phyloP scores from a whole-genome alignment of 2,888 invertebrate species.

The Cordilura impudica region DNA sequence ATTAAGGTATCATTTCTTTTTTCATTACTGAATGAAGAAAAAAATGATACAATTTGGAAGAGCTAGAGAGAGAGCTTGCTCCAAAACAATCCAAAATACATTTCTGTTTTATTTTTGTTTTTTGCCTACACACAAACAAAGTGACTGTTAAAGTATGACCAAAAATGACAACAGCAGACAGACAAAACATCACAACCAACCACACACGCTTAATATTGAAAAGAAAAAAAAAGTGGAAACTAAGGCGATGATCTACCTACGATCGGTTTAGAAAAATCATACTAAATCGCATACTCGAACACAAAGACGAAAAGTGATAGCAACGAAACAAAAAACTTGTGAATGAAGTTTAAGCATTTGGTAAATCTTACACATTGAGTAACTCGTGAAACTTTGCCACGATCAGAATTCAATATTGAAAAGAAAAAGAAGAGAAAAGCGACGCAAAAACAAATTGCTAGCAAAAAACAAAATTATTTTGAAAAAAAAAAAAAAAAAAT shows the following conservation, averaged over 20 bases:
- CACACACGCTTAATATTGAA: slow-evolving; percentile 49
- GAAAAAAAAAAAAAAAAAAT: too few species aligned
- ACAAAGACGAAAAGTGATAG: slow-evolving; percentile 44
- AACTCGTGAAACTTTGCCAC: slow-evolving; percentile 66
- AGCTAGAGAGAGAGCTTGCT: slow-evolving; percentile 3
- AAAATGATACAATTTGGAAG: neutral
- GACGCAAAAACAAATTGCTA: slow-evolving; percentile 30
- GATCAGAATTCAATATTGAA: slow-evolving; percentile 49
- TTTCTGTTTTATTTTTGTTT: too few species aligned
- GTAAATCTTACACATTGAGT: slow-evolving; percentile 61
- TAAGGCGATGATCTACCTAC: slow-evolving; percentile 67
- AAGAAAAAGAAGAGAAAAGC: slow-evolving; percentile 23
- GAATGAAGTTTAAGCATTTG: slow-evolving; percentile 57
- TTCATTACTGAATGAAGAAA: neutral
- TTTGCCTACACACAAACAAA: slow-evolving; percentile 19
- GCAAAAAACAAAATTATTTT: too few species aligned
- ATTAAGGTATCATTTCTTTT: slow-evolving; percentile 6
- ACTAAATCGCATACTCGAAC: slow-evolving; percentile 54
- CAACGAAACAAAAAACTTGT: slow-evolving; percentile 44
- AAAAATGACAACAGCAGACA: slow-evolving; percentile 52
- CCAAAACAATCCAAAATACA: slow-evolving; percentile 25
- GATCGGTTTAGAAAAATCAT: slow-evolving; percentile 55
- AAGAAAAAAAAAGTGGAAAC: slow-evolving; percentile 34
- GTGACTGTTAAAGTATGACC: slow-evolving; percentile 53
- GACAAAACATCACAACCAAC: slow-evolving; percentile 40